Base-by-base conservation (phyloP, 2,797 vertebrate genomes). In the Pelochelys cantorii region DNA sequence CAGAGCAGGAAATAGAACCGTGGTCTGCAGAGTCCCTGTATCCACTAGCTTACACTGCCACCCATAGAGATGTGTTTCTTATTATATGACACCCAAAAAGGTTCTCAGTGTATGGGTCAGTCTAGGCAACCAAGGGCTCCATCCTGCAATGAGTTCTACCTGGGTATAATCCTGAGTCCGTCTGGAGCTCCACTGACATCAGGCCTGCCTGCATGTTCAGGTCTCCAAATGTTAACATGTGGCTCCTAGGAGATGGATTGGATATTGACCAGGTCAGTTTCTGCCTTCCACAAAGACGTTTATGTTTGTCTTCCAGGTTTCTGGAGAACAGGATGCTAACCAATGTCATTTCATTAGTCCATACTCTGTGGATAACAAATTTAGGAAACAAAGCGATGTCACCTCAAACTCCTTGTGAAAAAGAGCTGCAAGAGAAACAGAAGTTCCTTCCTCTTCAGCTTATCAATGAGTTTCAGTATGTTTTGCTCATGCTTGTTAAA, bases 391-490 rank as follows among this genome's bases (percentile, higher is more conserved):
- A 98, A 83, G 87, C 68, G 62, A 7, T 6, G 2, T 75, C 71
- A 6, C 88, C 88, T 13, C 93, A 29, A 79, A 89, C 34, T 7
- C 34, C 81, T 11, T 4, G 85, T 22, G 78, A 93, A 48, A 95
- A 85, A 8, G 94, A 84, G 2, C 85, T 83, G 85, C 97, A 83
- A 81, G 94, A 91, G 92, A 94, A 97, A 1, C 96, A 92, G n/a
- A 99, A 98, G 97, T 98, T 98, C 95, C 98, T 99, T 48, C 98
- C 99, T 59, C 97, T 99, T 52, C 98, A 99, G 22, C 65, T 99
- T 94, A 98, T 99, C 95, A 98, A 89, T 22, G 99, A 99, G 94
- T 99, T 99, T 95, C 97, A 99, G 2, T 98, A 96, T 57, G 98
- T 98, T 90, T 96, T 98, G 55, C 55, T 97, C 1, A 86, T 90